Base-by-base conservation (phyloP, 2,797 vertebrate species). In the Psittacula derbiana region DNA sequence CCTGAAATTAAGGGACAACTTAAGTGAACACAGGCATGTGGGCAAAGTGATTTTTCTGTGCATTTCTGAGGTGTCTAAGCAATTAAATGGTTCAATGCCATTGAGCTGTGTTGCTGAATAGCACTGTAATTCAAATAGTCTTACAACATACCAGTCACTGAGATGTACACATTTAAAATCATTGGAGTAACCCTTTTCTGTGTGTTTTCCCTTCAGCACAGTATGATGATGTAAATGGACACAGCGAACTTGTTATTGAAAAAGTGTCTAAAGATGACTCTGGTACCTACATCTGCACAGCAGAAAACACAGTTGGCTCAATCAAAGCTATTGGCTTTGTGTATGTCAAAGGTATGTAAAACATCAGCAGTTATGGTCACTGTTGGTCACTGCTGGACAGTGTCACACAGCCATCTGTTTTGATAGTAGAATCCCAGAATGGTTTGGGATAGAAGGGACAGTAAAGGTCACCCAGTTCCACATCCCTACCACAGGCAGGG, bases 271-370 rank as follows among this genome's bases (percentile, higher is more conserved):
- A 99, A 97, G 98, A 99, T 2, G 98, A 99, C 82, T 98, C 98
- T 0, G 99, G 99, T 4, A 99, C 99, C 31, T 99, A 99, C 3
- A 98, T 98, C 62, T 99, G 99, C 86, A 97, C 98, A 18, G 99
- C 99, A 72, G 98, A 99, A 97, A 99, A 99, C 97, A 95, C 57
- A 0, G 98, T 99, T 36, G 99, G 99, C 94, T 98, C 98, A 83
- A 98, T 99, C 95, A 99, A 98, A 95, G 99, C 99, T 11, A 96
- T 99, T 93, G 99, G 98, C 38, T 99, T 98, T 49, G 99, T 99
- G 55, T 98, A 98, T 21, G 98, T 99, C 93, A 99, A 99, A 99
- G 99, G 99, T 99, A 97, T 30, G 95, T 92, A 58, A 80, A 67
- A 36, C 33, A 36, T 11, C 20, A 23, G 36, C 24, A 55, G 8